phyloP scores from a whole-genome alignment of 2,888 invertebrate species.

The Gibbula magus region DNA sequence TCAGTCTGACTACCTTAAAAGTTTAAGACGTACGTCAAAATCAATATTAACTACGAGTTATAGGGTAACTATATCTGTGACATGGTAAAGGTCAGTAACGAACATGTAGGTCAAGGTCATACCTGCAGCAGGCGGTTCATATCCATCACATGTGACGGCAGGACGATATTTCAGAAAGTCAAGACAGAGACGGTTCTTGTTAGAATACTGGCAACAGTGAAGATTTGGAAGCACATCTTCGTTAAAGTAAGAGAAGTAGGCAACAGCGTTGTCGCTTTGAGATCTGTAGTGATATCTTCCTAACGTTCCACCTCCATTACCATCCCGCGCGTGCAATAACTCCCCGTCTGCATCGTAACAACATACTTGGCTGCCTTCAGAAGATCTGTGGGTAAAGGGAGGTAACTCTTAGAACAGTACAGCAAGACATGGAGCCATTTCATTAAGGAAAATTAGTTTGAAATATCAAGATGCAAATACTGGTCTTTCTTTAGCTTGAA shows the following conservation, averaged over 20 bases:
- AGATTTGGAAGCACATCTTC: conserved; percentile 60
- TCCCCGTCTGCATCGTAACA: conserved; percentile 57
- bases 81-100: neutral
- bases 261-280: conserved; percentile 54
- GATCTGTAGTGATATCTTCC: conserved; percentile 57
- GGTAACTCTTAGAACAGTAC: neutral
- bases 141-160: conserved; percentile 56
- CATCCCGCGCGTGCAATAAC: conserved; percentile 55
- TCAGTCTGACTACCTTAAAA: no score
- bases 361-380: conserved; percentile 55
- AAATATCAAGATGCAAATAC: no score
- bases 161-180: conserved; percentile 47
- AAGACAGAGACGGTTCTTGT: conserved; percentile 45
- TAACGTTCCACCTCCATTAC: conserved; percentile 53
- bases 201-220: conserved; percentile 63
- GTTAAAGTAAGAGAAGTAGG: conserved; percentile 62
- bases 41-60: no score
- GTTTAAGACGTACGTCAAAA: no score
- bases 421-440: no score
- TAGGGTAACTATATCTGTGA: neutral
- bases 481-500: no score
- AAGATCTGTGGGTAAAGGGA: conserved; percentile 32
- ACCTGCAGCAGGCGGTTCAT: conserved; percentile 64
- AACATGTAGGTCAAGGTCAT: neutral
- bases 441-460: no score